Evolutionary conservation across 1,140 invertebrate species (phyloP).

Genomic region (Conus ventricosus): DNA sequence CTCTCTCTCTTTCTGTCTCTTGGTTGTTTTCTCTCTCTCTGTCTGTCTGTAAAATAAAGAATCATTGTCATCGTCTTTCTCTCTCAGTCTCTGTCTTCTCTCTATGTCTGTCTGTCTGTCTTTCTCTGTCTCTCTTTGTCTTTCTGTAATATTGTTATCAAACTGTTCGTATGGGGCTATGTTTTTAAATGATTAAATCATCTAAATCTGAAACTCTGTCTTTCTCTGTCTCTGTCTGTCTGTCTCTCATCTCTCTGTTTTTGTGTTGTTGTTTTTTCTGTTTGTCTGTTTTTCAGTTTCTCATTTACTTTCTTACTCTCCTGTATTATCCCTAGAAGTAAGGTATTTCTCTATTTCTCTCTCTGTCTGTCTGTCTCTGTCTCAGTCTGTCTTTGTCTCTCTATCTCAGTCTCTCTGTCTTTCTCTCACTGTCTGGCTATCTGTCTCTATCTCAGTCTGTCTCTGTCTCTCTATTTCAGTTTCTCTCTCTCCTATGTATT

Average conservation of each 20-base stretch:
- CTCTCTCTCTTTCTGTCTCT: not conserved
- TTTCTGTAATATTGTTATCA: too few species aligned
- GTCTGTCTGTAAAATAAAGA: not conserved
- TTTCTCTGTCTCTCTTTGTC: not conserved
- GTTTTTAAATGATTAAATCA: too few species aligned
- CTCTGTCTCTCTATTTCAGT: too few species aligned
- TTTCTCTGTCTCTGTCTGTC: not conserved
- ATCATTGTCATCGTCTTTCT: not conserved
- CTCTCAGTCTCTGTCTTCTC: not conserved
- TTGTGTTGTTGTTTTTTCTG: not conserved
- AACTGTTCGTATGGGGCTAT: too few species aligned
- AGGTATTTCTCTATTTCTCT: not conserved
- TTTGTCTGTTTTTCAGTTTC: too few species aligned
- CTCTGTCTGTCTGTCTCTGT: not conserved
- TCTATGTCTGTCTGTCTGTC: not conserved
- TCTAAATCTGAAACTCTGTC: not conserved
- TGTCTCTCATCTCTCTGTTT: not conserved
- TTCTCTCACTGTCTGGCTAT: not conserved
- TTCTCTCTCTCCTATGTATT: too few species aligned
- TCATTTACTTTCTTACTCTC: too few species aligned
- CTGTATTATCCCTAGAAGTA: too few species aligned
- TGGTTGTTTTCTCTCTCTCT: conserved; percentile 1
- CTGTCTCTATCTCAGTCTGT: not conserved
- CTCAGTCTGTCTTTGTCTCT: not conserved
- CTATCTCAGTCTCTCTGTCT: too few species aligned